Conservation (phyloP, 2,888 invertebrate genomes). For the Penaeus monodon region DNA sequence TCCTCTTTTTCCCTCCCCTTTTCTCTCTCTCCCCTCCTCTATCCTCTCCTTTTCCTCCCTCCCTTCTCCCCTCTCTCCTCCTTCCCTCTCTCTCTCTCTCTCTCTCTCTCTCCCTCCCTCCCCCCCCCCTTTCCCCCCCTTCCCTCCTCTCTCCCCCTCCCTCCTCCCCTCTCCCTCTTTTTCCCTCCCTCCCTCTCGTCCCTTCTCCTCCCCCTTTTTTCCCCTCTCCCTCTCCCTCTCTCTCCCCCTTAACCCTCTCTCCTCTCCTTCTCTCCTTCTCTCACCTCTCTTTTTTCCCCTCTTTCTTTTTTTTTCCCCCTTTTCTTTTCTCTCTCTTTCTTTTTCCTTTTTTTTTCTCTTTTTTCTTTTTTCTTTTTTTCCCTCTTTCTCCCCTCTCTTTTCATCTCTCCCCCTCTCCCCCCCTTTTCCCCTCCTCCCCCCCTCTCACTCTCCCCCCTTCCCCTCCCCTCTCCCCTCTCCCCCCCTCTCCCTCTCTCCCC, state of each 20-base stretch:
- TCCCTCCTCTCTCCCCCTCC: not conserved
- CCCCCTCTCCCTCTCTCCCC: not conserved
- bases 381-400: not conserved
- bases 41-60: no score
- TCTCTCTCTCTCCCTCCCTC: not conserved
- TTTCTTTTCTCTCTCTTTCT: not conserved
- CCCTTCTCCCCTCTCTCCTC: not conserved
- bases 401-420: not conserved
- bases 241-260: not conserved
- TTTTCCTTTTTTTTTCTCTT: not conserved
- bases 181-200: not conserved
- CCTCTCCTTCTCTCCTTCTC: not conserved
- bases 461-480: not conserved
- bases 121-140: no score
- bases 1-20: not conserved
- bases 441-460: constrained; percentile 10
- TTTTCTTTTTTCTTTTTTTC: not conserved
- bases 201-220: not conserved
- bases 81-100: no score
- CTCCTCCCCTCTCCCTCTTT: not conserved
- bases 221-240: constrained; percentile 18
- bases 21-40: not conserved
- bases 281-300: no score
- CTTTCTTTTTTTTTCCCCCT: not conserved
- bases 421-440: not conserved